phyloP scores from a whole-genome alignment of 2,888 invertebrate species.

The Corbicula japonica region DNA sequence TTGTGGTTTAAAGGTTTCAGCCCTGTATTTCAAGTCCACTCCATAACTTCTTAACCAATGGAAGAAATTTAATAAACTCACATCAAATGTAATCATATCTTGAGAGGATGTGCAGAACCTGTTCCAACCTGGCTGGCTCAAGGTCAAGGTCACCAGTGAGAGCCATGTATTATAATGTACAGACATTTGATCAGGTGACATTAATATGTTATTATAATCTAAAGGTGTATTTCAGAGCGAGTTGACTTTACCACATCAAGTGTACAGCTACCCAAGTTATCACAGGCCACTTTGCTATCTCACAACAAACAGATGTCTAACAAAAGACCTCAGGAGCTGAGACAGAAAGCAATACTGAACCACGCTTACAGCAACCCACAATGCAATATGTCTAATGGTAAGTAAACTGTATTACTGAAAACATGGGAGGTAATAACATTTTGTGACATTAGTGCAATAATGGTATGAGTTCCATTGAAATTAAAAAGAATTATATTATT shows the following conservation, averaged over 20 bases:
- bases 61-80: too few relatives aligned
- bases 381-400: constrained; percentile 69
- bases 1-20: too few relatives aligned
- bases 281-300: constrained; percentile 76
- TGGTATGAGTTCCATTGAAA: neutral
- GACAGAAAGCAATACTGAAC: constrained; percentile 82
- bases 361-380: constrained; percentile 83
- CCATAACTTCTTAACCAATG: too few relatives aligned
- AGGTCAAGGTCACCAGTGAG: too few relatives aligned
- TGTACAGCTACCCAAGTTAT: constrained; percentile 75
- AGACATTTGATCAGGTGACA: neutral
- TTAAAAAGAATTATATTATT: too few relatives aligned
- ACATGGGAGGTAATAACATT: neutral
- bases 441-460: neutral
- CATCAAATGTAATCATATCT: too few relatives aligned
- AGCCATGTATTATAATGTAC: too few relatives aligned
- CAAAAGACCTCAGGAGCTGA: constrained; percentile 78
- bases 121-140: too few relatives aligned
- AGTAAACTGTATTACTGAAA: constrained; percentile 1
- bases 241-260: constrained; percentile 79
- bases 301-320: constrained; percentile 69
- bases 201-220: neutral
- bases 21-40: too few relatives aligned
- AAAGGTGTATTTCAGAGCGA: constrained; percentile 69
- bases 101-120: too few relatives aligned